Evolutionary conservation across 1,140 invertebrate genomes (phyloP), one percentile per base, ranked within the genome.

Genomic region (Drosophila santomea): DNA sequence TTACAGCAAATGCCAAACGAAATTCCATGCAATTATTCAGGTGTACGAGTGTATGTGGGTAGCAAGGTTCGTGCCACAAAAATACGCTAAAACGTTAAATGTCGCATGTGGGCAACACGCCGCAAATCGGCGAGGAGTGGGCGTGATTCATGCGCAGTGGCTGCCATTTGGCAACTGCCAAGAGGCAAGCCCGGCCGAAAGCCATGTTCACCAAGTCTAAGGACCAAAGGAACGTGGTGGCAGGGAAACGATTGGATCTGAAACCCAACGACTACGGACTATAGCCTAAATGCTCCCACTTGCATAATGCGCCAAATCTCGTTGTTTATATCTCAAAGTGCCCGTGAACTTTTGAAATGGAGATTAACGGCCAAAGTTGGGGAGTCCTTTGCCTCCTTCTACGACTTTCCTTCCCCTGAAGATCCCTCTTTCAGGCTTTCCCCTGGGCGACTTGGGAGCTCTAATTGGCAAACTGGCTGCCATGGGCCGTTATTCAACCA

Each of bases 301-400:
- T 80, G 83, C 63, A 77, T 80, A 89, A 88, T 72, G 66, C 52
- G 43, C 64, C 36, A 51, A 62, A 78, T 64, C 77, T 64, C 23
- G 36, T 61, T 64, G 43, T 71, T 71, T 71, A 71, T 76, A 68
- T 23, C 43, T 56, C 43, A 39, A 60, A 69, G 47, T 67, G 43
- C 47, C 69, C 61, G 64, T 41, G 56, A 72, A 80, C 60, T 71
- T 66, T 69, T 62, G 14, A 61, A 71, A 75, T 50, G 45, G 52
- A 71, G 67, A 68, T 80, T 80, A 80, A 75, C 60, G 51, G 36
- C 12, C 44, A 41, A 45, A 75, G 54, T 51, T 67, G 2, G 36
- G 36, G 35, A 47, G 15, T 35, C 44, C 57, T 3, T 25, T 45
- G 43, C 43, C 17, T 2, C 43, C 17, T 7, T 20, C 6, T 4